Base-by-base conservation (phyloP, 2,797 vertebrate genomes). In the Sciurus vulgaris region DNA sequence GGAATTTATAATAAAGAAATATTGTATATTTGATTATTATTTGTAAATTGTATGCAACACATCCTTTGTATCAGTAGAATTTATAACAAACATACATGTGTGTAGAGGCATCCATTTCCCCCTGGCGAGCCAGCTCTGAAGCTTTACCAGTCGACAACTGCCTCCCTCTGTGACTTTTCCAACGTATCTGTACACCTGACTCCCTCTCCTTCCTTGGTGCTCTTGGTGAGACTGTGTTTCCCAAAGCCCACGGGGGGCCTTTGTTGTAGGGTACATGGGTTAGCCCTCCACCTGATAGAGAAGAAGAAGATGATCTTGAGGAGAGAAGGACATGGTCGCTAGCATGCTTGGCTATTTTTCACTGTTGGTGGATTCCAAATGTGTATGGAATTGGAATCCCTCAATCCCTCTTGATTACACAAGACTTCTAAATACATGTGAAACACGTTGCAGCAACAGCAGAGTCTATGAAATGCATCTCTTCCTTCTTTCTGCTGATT, bases 1-100 rank as follows among this genome's bases (percentile, higher is more conserved):
- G 18, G 79, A 79, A 96, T 89, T 89, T 81, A 89, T 81, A 74
- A 41, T 86, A 92, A 92, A 69, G 65, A 92, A 84, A 79, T 89
- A 85, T 74, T 69, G 56, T 38, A 69, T 83, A 83, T 61, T 74
- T 86, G 72, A 88, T 89, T 81, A 56, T 73, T 41, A 78, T 77
- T 87, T 96, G 59, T 92, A 92, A 89, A 61, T 44, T 35, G 44
- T 17, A 12, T 47, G 15, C 20, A 44, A 24, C 11, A 13, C 22
- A 56, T 30, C 30, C 12, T 74, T 76, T 47, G 7, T 81, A 63
- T 67, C 72, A 69, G 78, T 67, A 85, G 38, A 59, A 77, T 63
- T 85, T 83, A 30, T 30, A 78, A n/a, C 51, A 72, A 51, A 30
- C 5, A 12, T 65, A 7, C 30, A 6, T 15, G 10, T 38, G 18